These are phyloP conservation scores for Scomber japonicus DNA, from an alignment of 2,113 vertebrate genomes.

Conservation along the genomic window DNA sequence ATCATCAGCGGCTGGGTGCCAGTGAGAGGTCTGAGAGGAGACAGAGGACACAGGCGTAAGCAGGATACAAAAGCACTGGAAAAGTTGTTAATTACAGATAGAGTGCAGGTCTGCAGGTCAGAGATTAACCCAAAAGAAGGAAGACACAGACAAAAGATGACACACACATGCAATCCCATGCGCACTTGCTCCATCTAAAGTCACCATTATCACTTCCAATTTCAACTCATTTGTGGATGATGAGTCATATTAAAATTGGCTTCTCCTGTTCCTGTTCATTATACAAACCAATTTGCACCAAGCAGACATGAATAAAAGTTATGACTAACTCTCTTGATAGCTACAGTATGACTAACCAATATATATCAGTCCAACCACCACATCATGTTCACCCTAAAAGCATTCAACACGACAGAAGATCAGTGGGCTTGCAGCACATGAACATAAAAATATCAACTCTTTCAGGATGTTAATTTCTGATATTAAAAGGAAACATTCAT, in stretches of 20 bases:
- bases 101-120: slow-evolving; percentile 8
- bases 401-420: not conserved
- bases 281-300: slow-evolving; percentile 30
- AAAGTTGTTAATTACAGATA: slow-evolving; percentile 41
- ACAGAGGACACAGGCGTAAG: slow-evolving; percentile 45
- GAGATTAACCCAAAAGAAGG: slow-evolving; percentile 27
- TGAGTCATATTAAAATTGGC: slow-evolving; percentile 25
- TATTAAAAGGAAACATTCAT: slow-evolving; percentile 13
- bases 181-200: not conserved
- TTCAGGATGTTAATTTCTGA: slow-evolving; percentile 10
- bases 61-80: slow-evolving; percentile 44
- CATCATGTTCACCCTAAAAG: slow-evolving; percentile 9
- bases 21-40: slow-evolving; percentile 37
- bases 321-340: slow-evolving; percentile 21
- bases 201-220: slow-evolving; percentile 30
- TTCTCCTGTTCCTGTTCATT: slow-evolving; percentile 18
- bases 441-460: not conserved
- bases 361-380: slow-evolving; percentile 10
- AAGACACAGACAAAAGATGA: slow-evolving; percentile 38
- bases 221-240: slow-evolving; percentile 23
- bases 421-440: not conserved
- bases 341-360: slow-evolving; percentile 30
- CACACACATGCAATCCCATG: slow-evolving; percentile 31
- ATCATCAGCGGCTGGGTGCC: slow-evolving; percentile 67
- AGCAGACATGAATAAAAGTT: slow-evolving; percentile 41